A percentile compares a stretch with the other conserved stretches of the same genome.
Conservation (phyloP, 2,888 invertebrate species). For the Apantesis nais region DNA sequence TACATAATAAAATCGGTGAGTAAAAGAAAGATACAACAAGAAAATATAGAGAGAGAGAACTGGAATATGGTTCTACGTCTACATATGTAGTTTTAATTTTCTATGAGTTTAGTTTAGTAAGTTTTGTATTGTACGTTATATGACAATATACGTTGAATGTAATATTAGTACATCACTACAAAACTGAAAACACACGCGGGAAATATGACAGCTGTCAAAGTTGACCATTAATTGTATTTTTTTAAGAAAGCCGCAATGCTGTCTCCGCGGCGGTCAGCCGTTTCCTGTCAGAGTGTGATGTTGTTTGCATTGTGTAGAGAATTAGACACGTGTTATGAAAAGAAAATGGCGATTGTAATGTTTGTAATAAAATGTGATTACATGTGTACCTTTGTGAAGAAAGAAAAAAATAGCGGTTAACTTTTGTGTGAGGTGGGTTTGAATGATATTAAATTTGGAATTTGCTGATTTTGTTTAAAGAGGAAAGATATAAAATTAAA, state of each 20-base stretch:
- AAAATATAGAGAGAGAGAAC: no score
- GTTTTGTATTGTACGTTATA: neutral
- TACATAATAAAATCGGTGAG: no score
- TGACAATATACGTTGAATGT: neutral
- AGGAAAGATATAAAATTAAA: neutral
- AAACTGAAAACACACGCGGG: constrained; percentile 52
- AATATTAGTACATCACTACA: constrained; percentile 12
- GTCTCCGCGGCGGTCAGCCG: constrained; percentile 54
- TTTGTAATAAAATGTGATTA: constrained; percentile 48
- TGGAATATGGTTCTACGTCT: no score
- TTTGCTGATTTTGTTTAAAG: constrained; percentile 6
- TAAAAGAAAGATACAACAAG: no score
- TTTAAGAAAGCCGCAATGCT: constrained; percentile 47
- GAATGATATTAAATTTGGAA: constrained; percentile 8
- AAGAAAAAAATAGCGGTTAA: constrained; percentile 20
- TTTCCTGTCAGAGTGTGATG: constrained; percentile 56
- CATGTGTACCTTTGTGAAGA: constrained; percentile 36
- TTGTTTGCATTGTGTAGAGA: constrained; percentile 41
- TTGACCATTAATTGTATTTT: constrained; percentile 54
- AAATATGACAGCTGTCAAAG: constrained; percentile 72
- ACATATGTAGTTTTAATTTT: neutral
- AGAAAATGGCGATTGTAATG: constrained; percentile 32
- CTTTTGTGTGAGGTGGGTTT: constrained; percentile 18
- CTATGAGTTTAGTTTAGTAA: neutral
- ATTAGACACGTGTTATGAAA: constrained; percentile 48